These are phyloP conservation scores for Ageneiosus marmoratus DNA, from an alignment of 2,113 vertebrate species.

Conservation along the genomic window DNA sequence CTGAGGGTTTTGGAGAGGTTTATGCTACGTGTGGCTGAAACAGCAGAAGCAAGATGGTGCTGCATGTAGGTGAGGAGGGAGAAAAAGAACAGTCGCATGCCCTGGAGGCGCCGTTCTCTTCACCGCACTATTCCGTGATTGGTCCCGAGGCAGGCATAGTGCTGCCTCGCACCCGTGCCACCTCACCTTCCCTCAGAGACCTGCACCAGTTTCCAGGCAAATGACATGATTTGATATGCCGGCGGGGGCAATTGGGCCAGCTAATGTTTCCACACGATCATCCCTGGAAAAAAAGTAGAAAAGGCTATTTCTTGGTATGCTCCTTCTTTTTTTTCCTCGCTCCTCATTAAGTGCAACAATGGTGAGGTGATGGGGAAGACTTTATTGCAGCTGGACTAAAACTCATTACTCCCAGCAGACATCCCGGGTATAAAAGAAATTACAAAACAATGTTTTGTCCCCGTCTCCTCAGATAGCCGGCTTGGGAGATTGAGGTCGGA, in stretches of 20 bases:
- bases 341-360: slow-evolving; percentile 73
- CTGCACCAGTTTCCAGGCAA: slow-evolving; percentile 78
- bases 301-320: slow-evolving; percentile 66
- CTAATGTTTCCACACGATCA: slow-evolving; percentile 76
- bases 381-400: slow-evolving; percentile 74
- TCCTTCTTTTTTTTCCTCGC: slow-evolving; percentile 51
- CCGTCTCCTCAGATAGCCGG: slow-evolving; percentile 65
- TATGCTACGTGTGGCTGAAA: slow-evolving; percentile 62
- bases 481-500: slow-evolving; percentile 62
- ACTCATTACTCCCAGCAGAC: slow-evolving; percentile 75
- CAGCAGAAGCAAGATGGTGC: slow-evolving; percentile 68
- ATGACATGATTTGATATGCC: slow-evolving; percentile 78
- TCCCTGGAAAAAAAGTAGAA: slow-evolving; percentile 62
- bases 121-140: slow-evolving; percentile 64
- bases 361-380: slow-evolving; percentile 69
- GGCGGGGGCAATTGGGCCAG: slow-evolving; percentile 73
- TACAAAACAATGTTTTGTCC: slow-evolving; percentile 71
- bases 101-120: slow-evolving; percentile 64
- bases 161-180: slow-evolving; percentile 66
- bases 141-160: slow-evolving; percentile 67
- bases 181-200: slow-evolving; percentile 75
- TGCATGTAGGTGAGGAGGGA: slow-evolving; percentile 63
- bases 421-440: slow-evolving; percentile 72
- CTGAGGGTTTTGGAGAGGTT: slow-evolving; percentile 61
- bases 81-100: slow-evolving; percentile 66